Base-by-base conservation (phyloP, 1,140 invertebrate genomes). In the Antheraea pernyi region DNA sequence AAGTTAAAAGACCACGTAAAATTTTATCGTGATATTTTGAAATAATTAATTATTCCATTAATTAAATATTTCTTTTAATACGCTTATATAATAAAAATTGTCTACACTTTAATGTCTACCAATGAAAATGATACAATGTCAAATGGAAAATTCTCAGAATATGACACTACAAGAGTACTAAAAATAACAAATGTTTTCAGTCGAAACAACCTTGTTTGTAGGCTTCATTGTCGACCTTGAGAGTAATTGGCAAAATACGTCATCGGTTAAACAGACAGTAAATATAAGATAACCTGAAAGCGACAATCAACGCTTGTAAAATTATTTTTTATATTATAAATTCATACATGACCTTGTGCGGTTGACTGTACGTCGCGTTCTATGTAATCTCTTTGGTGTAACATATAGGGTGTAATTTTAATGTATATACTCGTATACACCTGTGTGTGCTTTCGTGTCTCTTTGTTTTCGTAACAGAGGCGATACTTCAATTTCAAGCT, bases 331-430 rank as follows among this genome's bases (percentile, higher is more conserved):
- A 53, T 2, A n/a, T 53, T 53, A 16, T 53, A 53, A 13, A n/a
- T 11, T 53, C 46, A 13, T 53, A 53, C 1, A 53, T 13, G 46
- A 53, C 68, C 60, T 72, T 68, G 65, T 46, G 59, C 58, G 59
- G 62, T 63, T 53, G 59, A 30, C 48, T 68, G 69, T 48, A 59
- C 59, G 64, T 68, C 62, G 62, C 67, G 53, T 68, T 30, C 11
- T 59, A 19, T 67, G 59, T 69, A 72, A 70, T 68, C 61, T 64
- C 67, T 71, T 65, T 73, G 71, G 69, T 69, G 72, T 74, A 67
- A 74, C 69, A 63, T 71, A 70, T 68, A 71, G 64, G 37, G 69
- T 60, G 69, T 69, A 71, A 74, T 74, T 71, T 69, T 70, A 71
- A 73, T 67, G 68, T 73, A 65, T 67, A 70, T 67, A n/a, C n/a